Evolutionary conservation across 2,113 vertebrate genomes (phyloP).

Genomic region (Aspidoscelis tigris): DNA sequence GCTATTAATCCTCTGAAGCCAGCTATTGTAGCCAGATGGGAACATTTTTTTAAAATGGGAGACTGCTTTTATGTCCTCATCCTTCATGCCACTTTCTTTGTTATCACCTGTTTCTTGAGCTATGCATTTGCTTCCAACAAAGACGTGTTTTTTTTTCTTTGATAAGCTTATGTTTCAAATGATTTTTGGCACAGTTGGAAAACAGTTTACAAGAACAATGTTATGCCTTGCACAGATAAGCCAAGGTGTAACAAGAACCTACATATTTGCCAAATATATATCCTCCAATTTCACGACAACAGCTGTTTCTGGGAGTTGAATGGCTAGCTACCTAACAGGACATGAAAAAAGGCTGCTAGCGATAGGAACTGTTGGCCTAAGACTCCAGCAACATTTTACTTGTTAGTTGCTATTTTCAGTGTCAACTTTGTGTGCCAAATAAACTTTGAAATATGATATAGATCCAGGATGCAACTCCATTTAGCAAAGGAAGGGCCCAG

Average conservation of each 20-base stretch:
- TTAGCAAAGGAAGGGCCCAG: no score
- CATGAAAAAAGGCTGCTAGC: no score
- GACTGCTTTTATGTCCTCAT: neutral
- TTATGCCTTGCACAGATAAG: neutral
- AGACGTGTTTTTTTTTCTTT: neutral
- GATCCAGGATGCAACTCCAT: no score
- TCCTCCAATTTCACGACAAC: no score
- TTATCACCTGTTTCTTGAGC: neutral
- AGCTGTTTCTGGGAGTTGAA: no score
- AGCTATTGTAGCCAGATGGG: constrained; percentile 3
- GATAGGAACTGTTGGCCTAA: no score
- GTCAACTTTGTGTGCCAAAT: no score
- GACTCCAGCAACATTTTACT: no score
- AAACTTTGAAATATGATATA: no score
- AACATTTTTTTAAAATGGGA: neutral
- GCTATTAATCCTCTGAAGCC: neutral
- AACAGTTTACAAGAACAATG: neutral
- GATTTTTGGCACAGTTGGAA: neutral
- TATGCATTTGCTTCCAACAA: neutral
- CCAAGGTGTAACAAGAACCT: neutral
- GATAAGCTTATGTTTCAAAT: neutral
- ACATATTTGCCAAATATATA: no score
- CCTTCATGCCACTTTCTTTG: neutral
- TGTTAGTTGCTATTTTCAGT: no score
- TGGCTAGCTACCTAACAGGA: no score